phyloP scores from a whole-genome alignment of 2,888 invertebrate genomes.

The Cheilosia pagana region DNA sequence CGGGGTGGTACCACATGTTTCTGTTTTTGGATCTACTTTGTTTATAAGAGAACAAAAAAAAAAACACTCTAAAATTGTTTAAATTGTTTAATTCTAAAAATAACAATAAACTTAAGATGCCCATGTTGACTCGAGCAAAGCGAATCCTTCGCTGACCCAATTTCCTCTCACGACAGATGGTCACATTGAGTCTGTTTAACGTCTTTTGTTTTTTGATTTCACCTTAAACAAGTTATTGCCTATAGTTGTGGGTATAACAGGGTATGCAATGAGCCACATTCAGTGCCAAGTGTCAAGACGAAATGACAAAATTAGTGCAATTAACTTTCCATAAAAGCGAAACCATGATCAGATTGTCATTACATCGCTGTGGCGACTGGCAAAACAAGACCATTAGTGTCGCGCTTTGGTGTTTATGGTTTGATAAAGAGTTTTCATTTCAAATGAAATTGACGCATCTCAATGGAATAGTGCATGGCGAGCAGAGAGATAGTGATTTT shows the following conservation, averaged over 20 bases:
- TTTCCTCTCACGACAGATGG: background rate
- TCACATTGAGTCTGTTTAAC: background rate
- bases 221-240: slow-evolving; percentile 22
- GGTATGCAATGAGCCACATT: slow-evolving; percentile 4
- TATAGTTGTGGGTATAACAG: background rate
- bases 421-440: slow-evolving; percentile 25
- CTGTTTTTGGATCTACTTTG: background rate
- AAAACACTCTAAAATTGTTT: no score
- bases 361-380: background rate
- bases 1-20: slow-evolving; percentile 7
- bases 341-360: slow-evolving; percentile 26
- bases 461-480: background rate
- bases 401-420: slow-evolving; percentile 27
- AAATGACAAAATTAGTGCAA: slow-evolving; percentile 59
- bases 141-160: slow-evolving; percentile 21
- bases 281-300: slow-evolving; percentile 32
- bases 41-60: background rate
- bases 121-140: no score
- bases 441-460: slow-evolving; percentile 28
- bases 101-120: background rate
- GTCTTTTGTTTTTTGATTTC: slow-evolving; percentile 18
- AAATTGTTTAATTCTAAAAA: background rate
- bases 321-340: slow-evolving; percentile 50
- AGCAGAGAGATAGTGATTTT: background rate
- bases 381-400: slow-evolving; percentile 18